These are phyloP conservation scores for Beaufortia kweichowensis DNA, from an alignment of 2,113 vertebrate species.

Conservation along the genomic window DNA sequence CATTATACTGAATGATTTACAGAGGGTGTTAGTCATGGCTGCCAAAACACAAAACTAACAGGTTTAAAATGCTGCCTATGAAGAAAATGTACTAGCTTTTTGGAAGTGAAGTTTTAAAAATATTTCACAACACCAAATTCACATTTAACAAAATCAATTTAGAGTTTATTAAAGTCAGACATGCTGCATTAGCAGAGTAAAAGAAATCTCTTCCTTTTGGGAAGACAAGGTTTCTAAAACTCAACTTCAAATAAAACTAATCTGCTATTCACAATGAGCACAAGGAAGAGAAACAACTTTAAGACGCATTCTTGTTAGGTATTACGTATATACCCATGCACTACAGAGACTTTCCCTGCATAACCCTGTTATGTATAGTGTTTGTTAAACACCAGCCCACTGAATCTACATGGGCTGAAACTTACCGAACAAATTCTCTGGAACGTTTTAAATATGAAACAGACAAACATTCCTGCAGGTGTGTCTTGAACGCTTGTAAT, in stretches of 20 bases:
- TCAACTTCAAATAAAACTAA: neutral
- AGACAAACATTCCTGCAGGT: neutral
- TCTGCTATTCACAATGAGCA: conserved; percentile 12
- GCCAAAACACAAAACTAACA: conserved; percentile 19
- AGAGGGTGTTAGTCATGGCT: neutral
- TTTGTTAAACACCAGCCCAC: neutral
- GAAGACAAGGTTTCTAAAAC: conserved; percentile 11
- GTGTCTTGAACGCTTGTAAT: conserved; percentile 7
- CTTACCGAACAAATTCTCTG: neutral
- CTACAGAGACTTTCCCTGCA: neutral
- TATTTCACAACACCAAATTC: conserved; percentile 4
- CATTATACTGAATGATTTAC: conserved; percentile 15
- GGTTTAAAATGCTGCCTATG: neutral
- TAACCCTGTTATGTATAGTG: neutral
- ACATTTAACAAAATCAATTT: conserved; percentile 4
- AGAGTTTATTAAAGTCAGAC: conserved; percentile 28
- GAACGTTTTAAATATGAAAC: conserved; percentile 6
- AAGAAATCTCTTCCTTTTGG: conserved; percentile 4
- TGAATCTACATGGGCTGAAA: conserved; percentile 7
- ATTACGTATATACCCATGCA: neutral
- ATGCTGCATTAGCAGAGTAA: conserved; percentile 14
- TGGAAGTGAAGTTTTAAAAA: neutral
- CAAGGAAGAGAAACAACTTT: neutral
- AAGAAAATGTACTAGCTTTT: too few species aligned
- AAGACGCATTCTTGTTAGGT: neutral